Percentiles rank a stretch among this genome's conserved stretches.
These are phyloP conservation scores for Loris lydekkerianus DNA, from an alignment of 2,797 vertebrate genomes.

Conservation along the genomic window DNA sequence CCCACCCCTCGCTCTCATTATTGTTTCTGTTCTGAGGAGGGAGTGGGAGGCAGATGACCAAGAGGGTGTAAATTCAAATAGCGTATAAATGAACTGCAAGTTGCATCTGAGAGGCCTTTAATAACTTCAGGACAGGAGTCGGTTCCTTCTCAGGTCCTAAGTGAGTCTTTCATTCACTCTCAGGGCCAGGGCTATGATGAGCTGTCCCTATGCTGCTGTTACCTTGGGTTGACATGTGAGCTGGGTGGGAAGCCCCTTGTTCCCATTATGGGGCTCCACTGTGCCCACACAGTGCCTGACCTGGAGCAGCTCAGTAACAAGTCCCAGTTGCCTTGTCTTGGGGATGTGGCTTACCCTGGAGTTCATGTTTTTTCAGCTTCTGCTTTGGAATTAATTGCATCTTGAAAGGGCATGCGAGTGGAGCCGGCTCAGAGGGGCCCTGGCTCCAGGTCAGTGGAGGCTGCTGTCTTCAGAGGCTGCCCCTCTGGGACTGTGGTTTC, in stretches of 20 bases:
- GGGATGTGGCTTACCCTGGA: constrained; percentile 44
- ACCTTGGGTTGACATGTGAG: neutral
- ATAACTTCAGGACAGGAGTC: neutral
- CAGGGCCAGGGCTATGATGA: accelerated
- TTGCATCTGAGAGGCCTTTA: neutral
- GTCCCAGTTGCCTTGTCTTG: neutral
- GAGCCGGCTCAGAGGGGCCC: neutral
- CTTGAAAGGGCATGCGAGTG: neutral
- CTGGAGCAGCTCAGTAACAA: neutral
- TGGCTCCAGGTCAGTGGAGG: neutral
- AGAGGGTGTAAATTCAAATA: neutral
- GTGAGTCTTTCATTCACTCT: neutral
- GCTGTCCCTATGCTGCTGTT: neutral
- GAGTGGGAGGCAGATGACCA: neutral
- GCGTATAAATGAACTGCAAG: neutral
- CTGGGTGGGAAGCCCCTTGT: neutral
- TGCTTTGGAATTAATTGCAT: neutral
- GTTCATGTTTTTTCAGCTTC: constrained; percentile 13
- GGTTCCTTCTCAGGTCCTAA: neutral
- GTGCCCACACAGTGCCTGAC: neutral
- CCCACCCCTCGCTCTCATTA: accelerated
- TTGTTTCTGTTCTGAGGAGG: neutral
- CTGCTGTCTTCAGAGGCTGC: neutral
- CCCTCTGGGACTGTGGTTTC: neutral
- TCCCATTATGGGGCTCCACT: accelerated